A percentile compares a stretch with the other conserved stretches of the same genome.
phyloP scores from a whole-genome alignment of 37 sponge, comb jelly and placozoan genomes.

The Lycopodina hypogea region DNA sequence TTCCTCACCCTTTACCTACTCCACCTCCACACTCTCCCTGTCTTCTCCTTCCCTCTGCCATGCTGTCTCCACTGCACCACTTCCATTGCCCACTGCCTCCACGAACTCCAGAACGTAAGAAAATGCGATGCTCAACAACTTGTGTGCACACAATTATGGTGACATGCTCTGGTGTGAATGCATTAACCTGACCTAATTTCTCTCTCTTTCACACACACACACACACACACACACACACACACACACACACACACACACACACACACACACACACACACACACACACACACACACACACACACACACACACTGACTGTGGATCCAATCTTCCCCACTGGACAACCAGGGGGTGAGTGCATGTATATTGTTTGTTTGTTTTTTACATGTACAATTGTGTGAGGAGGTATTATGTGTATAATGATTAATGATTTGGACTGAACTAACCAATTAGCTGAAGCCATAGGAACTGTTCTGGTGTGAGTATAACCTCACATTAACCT shows the following conservation, averaged over 20 bases:
- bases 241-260: conserved; percentile 46
- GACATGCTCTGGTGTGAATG: background rate
- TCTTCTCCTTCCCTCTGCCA: background rate
- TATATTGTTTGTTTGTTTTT: no score
- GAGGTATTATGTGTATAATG: no score
- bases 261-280: conserved; percentile 42
- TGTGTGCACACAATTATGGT: background rate
- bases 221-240: conserved; percentile 53
- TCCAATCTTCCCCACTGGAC: no score
- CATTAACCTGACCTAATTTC: background rate
- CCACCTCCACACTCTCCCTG: background rate
- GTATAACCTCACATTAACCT: no score
- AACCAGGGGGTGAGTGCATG: no score
- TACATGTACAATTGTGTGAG: no score
- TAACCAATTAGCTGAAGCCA: no score
- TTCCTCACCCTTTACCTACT: background rate
- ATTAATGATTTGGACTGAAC: no score
- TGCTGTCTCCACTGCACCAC: conserved; percentile 8
- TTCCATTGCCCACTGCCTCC: background rate
- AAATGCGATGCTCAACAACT: conserved; percentile 2
- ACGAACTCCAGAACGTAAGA: background rate
- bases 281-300: conserved; percentile 24
- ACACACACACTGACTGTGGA: no score
- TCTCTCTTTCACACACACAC: conserved; percentile 24
- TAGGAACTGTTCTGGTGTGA: no score